Evolutionary conservation across 2,888 invertebrate species (phyloP), one percentile per base, ranked within the genome.

Genomic region (Polydrusus pterygomalis): DNA sequence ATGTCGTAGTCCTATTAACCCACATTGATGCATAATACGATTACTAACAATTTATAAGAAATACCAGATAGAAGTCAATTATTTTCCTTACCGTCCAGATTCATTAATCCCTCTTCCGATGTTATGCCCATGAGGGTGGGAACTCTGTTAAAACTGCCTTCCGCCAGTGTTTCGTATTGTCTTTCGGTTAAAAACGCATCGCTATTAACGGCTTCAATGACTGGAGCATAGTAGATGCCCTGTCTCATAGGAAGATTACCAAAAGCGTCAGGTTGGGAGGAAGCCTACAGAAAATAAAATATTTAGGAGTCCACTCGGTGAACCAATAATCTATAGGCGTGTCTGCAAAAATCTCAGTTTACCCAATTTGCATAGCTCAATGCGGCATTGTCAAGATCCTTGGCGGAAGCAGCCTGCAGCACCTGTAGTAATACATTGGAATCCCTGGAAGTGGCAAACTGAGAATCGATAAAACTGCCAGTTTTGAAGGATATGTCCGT

Each of bases 51-150:
- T 3, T 43, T 43, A 30, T 7, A 6, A 2, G 5, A 43, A 43
- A 43, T 10, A 10, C 6, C 43, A 43, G 43, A 43, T 10, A 43
- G n/a, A 3, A 43, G 6, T 3, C 3, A 13, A 43, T 43, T 13
- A n/a, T n/a, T 3, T 43, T 6, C n/a, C 67, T 38, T 30, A 45
- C 47, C 0, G 11, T 58, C 74, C 20, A 67, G 0, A 18, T 38
- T 67, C 15, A 68, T 51, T 8, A 74, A 40, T 45, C 68, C 79
- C 77, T 80, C 80, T 51, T 80, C 80, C 0, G 80, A 80, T 43
- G 74, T 77, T 0, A 72, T 65, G 8, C 80, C 80, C 38, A 80
- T 77, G 13, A 80, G 58, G 11, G 77, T 62, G 9, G 80, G 80
- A 17, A 80, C 79, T 72, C 74, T 79, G 47, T 78, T 79, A 34